These are phyloP conservation scores for Poicephalus meyeri DNA, from an alignment of 2,113 vertebrate species.

Conservation along the genomic window DNA sequence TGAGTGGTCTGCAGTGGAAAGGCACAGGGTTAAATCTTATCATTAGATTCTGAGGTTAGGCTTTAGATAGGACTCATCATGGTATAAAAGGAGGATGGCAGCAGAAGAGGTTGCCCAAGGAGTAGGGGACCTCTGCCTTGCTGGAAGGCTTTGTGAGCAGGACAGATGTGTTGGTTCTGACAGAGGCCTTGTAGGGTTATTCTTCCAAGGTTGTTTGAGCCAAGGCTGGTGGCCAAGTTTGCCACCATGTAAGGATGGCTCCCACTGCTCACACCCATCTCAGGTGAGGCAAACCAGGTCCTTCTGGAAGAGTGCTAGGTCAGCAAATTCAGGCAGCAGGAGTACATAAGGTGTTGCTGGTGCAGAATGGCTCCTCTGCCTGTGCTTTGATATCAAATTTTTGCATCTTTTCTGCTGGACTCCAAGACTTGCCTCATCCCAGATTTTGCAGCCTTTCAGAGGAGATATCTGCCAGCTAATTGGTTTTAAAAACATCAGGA, in stretches of 20 bases:
- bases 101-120: neutral
- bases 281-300: neutral
- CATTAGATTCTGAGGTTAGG: neutral
- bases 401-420: neutral
- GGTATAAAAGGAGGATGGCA: neutral
- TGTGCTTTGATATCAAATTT: neutral
- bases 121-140: fast-evolving
- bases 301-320: neutral
- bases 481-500: neutral
- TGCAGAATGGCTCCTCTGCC: neutral
- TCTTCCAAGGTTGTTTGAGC: neutral
- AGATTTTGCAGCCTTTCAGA: neutral
- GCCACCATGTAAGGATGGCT: fast-evolving
- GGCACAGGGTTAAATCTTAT: neutral
- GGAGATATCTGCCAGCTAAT: neutral
- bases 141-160: neutral
- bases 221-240: neutral
- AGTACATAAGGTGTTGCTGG: neutral
- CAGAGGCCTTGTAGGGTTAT: neutral
- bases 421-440: neutral
- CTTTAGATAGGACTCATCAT: neutral
- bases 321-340: neutral
- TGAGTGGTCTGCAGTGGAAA: neutral
- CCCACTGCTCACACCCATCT: neutral
- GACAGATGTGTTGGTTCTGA: neutral